Percentiles rank a stretch among this genome's conserved stretches.
Conservation (phyloP, 2,113 vertebrate species). For the Alligator mississippiensis region DNA sequence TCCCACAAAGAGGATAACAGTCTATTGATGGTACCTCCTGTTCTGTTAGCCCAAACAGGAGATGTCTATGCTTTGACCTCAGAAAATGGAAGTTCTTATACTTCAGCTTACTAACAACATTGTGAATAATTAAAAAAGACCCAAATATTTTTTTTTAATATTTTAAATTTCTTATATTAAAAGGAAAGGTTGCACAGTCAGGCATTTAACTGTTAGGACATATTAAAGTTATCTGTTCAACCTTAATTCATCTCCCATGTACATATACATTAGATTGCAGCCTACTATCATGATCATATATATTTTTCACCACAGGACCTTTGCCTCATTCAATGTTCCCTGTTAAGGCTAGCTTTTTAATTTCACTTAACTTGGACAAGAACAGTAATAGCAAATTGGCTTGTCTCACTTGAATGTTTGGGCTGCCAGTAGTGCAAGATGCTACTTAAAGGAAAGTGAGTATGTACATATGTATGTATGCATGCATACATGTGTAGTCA, state of each 20-base stretch:
- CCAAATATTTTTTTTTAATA: too few relatives aligned
- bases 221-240: not conserved
- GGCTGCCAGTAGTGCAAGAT: not conserved
- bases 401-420: not conserved
- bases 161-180: too few relatives aligned
- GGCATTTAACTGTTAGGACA: too few relatives aligned
- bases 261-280: not conserved
- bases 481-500: not conserved
- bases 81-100: too few relatives aligned
- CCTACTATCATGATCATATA: too few relatives aligned
- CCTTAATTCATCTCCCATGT: not conserved
- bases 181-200: too few relatives aligned
- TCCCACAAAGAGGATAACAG: not conserved
- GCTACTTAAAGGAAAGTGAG: not conserved
- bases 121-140: too few relatives aligned
- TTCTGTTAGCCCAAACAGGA: not conserved
- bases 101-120: too few relatives aligned
- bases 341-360: not conserved
- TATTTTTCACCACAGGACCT: not conserved
- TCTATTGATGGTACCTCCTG: not conserved
- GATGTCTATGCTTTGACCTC: not conserved
- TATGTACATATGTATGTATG: not conserved
- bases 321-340: not conserved
- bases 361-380: not conserved
- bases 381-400: slow-evolving; percentile 6